Evolutionary conservation across 53 echinoderm and acorn worm genomes (phyloP).

Genomic region (Temnopleurus reevesii): DNA sequence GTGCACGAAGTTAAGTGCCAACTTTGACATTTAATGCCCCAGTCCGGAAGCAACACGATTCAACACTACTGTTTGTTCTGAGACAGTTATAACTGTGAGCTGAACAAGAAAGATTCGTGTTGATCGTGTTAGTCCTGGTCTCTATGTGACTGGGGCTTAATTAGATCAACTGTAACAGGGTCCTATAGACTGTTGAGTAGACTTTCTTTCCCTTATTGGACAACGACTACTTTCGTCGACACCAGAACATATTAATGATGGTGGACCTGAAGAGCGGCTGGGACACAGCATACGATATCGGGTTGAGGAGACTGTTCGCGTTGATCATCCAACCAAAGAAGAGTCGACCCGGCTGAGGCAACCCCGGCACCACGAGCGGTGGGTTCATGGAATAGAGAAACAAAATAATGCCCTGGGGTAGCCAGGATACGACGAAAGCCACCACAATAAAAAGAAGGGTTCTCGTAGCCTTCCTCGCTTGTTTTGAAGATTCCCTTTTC

Average conservation of each 20-base stretch:
- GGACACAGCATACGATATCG: conserved; percentile 36
- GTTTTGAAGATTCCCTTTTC: conserved; percentile 2
- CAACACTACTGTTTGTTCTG: too few species aligned
- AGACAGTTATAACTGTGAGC: too few species aligned
- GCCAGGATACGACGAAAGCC: conserved; percentile 21
- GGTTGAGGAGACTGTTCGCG: conserved; percentile 40
- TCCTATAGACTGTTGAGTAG: too few species aligned
- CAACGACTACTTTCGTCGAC: too few species aligned
- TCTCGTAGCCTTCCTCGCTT: conserved; percentile 14
- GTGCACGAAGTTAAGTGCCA: too few species aligned
- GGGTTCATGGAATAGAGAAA: conserved; percentile 34
- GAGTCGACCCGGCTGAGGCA: conserved; percentile 3
- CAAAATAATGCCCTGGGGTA: conserved; percentile 23
- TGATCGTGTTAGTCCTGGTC: too few species aligned
- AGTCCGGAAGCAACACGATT: too few species aligned
- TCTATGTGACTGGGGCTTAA: too few species aligned
- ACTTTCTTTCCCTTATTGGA: too few species aligned
- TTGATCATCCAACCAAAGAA: conserved; percentile 14
- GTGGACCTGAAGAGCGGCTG: conserved; percentile 37
- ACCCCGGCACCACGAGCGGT: background rate
- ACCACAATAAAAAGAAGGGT: conserved; percentile 41
- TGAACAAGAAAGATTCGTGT: too few species aligned
- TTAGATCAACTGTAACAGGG: too few species aligned
- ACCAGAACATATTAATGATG: background rate
- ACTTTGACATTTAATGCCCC: too few species aligned